Base-by-base conservation (phyloP, 1,140 invertebrate species). In the Thaumatotibia leucotreta region DNA sequence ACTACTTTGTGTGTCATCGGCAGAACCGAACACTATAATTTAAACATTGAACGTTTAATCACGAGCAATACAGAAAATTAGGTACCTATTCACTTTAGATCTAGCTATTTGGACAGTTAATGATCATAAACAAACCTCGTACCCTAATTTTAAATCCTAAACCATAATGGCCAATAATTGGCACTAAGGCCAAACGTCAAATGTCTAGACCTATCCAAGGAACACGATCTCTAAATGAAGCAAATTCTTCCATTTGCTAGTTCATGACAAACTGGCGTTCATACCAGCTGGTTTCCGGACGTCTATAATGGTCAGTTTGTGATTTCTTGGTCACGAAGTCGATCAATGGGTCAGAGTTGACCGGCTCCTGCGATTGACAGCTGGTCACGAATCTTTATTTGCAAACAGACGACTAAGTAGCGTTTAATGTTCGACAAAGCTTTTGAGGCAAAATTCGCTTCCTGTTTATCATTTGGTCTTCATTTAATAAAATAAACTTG, bases 331-430 rank as follows among this genome's bases (percentile, higher is more conserved):
- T 80, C 83, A 85, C 79, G 79, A 82, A 76, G 73, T 75, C 72
- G 75, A 77, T 79, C 79, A 79, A 80, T 79, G 65, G 80, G 74
- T 77, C 79, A 79, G 73, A 78, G 72, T 71, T 82, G 74, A 79
- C 72, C 72, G 63, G 64, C 70, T 71, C 67, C 65, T 68, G 39
- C 65, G 63, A 76, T 70, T 76, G 75, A 63, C 73, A 75, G 61
- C 52, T 67, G 61, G 49, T 50, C 61, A 66, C 65, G 72, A 72
- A 11, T 17, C 11, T 50, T 22, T 54, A 49, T 64, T 35, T 49
- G 63, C 63, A 64, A 64, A 64, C 39, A 52, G 24, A 24, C n/a
- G 52, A 58, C 52, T 17, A 58, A 58, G 52, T 58, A 58, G 52
- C 52, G 52, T 23, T 58, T 58, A 58, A 58, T 27, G 52, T 11